phyloP scores from a whole-genome alignment of 1,140 invertebrate species.

The Harpegnathos saltator region DNA sequence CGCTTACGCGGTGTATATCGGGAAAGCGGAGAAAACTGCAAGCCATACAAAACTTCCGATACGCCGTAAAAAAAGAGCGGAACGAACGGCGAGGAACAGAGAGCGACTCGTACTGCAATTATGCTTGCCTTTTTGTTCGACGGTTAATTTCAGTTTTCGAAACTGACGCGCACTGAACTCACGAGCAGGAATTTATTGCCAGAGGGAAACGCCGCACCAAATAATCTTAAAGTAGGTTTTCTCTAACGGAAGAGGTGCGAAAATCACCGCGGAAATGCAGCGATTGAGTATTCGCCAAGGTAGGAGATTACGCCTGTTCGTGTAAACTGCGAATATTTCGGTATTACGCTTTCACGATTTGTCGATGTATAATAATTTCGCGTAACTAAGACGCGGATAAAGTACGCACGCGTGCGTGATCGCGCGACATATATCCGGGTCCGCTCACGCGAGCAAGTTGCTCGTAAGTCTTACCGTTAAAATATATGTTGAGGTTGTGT shows the following conservation, averaged over 20 bases:
- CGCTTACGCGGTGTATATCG: constrained; percentile 56
- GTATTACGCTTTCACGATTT: neutral
- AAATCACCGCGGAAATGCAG: neutral
- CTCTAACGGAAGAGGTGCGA: neutral
- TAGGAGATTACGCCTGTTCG: neutral
- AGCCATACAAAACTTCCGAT: constrained; percentile 42
- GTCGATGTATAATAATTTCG: neutral
- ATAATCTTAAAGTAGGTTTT: constrained; percentile 52
- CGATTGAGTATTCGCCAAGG: constrained; percentile 11
- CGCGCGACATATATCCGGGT: neutral
- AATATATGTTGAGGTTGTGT: constrained; percentile 20
- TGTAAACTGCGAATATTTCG: constrained; percentile 1
- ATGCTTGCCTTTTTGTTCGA: constrained; percentile 58
- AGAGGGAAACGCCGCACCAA: constrained; percentile 21
- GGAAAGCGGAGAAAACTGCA: constrained; percentile 53
- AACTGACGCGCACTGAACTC: constrained; percentile 50
- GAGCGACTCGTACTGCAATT: constrained; percentile 54
- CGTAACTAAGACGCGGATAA: too few species aligned
- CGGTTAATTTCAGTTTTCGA: constrained; percentile 66
- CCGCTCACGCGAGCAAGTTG: neutral
- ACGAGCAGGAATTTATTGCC: constrained; percentile 59
- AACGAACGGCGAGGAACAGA: constrained; percentile 37
- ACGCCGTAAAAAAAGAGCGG: constrained; percentile 18
- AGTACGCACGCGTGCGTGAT: too few species aligned
- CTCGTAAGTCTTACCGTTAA: neutral